phyloP scores from a whole-genome alignment of 2,888 invertebrate genomes.

The Dynastes grantii region DNA sequence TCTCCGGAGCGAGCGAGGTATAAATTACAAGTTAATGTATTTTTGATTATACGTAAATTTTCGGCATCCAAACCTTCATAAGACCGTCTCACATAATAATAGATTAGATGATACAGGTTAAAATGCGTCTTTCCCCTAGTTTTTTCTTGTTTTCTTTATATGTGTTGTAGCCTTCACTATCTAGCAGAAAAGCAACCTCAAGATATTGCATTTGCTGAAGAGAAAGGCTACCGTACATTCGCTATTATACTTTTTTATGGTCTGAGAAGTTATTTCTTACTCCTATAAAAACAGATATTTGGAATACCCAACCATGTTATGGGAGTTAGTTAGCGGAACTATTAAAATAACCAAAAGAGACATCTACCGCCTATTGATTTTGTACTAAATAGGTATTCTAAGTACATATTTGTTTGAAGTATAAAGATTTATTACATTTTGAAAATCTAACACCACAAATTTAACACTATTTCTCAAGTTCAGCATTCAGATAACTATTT shows the following conservation, averaged over 20 bases:
- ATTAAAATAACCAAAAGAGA: too few relatives aligned
- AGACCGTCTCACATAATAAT: slow-evolving; percentile 29
- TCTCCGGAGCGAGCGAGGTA: slow-evolving; percentile 9
- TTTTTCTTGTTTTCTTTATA: slow-evolving; percentile 9
- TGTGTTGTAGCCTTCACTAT: not conserved
- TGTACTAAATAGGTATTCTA: too few relatives aligned
- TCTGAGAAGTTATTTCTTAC: too few relatives aligned
- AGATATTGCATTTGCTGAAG: not conserved
- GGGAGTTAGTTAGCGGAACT: too few relatives aligned
- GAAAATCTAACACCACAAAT: too few relatives aligned
- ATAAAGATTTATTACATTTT: too few relatives aligned
- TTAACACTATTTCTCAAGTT: too few relatives aligned
- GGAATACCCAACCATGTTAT: too few relatives aligned
- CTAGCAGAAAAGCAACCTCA: not conserved
- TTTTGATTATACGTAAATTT: slow-evolving; percentile 45
- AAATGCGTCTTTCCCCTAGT: slow-evolving; percentile 1
- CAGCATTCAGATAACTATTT: too few relatives aligned
- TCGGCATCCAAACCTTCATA: slow-evolving; percentile 27
- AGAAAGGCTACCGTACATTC: not conserved
- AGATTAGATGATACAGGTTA: slow-evolving; percentile 14
- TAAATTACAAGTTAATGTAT: slow-evolving; percentile 42
- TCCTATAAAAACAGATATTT: too few relatives aligned
- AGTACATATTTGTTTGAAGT: too few relatives aligned
- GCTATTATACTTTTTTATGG: not conserved
- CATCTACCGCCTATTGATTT: too few relatives aligned